Evolutionary conservation across 2,888 invertebrate genomes (phyloP).

Genomic region (Cryptus armator): DNA sequence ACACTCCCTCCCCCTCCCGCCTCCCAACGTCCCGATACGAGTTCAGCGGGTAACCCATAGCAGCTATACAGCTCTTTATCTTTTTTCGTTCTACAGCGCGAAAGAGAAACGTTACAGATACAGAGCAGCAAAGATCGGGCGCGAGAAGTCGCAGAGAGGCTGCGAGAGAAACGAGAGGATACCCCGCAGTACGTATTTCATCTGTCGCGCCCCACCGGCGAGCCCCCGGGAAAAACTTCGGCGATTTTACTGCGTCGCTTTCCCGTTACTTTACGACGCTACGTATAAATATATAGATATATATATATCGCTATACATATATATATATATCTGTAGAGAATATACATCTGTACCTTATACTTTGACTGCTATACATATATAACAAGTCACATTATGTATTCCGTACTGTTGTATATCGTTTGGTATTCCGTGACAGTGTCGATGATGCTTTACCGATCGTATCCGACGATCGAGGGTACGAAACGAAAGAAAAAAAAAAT

Average conservation of each 20-base stretch:
- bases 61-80: conserved; percentile 63
- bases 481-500: conserved; percentile 40
- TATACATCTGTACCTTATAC: conserved; percentile 10
- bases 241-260: conserved; percentile 67
- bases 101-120: conserved; percentile 53
- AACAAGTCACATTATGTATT: conserved; percentile 64
- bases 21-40: conserved; percentile 38
- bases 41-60: conserved; percentile 35
- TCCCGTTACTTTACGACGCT: conserved; percentile 62
- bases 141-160: conserved; percentile 50
- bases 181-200: conserved; percentile 65
- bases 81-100: conserved; percentile 52
- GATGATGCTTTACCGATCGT: conserved; percentile 81
- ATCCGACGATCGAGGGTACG: conserved; percentile 39
- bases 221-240: conserved; percentile 62
- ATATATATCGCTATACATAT: background rate
- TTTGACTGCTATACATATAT: conserved; percentile 61
- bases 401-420: conserved; percentile 68
- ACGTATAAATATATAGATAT: conserved; percentile 28
- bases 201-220: conserved; percentile 59
- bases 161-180: conserved; percentile 32
- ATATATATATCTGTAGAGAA: background rate
- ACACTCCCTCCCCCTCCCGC: conserved; percentile 57
- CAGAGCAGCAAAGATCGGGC: conserved; percentile 47
- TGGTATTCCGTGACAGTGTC: conserved; percentile 80